Evolutionary conservation across 2,797 vertebrate species (phyloP).

Genomic region (Saguinus oedipus): DNA sequence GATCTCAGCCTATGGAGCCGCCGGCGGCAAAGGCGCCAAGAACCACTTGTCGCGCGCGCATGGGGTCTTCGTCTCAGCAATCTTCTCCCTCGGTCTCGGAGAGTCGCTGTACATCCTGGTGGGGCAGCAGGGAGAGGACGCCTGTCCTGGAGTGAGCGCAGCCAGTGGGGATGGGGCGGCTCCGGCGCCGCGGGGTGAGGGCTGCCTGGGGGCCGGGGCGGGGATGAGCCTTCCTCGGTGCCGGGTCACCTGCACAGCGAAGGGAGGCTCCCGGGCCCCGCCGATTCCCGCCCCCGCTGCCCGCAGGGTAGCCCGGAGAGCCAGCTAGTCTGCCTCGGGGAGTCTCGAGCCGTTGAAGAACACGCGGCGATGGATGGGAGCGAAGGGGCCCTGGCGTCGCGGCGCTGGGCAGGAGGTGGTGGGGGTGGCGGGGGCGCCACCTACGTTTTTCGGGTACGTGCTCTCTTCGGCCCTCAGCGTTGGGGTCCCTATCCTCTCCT

Average conservation of each 20-base stretch:
- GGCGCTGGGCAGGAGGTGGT: conserved; percentile 91
- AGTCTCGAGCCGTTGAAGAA: conserved; percentile 90
- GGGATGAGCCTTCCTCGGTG: background rate
- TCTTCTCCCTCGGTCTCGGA: conserved; percentile 90
- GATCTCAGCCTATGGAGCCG: conserved; percentile 94
- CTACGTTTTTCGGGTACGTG: conserved; percentile 90
- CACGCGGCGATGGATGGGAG: conserved; percentile 78
- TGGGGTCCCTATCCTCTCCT: background rate
- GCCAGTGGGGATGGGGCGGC: background rate
- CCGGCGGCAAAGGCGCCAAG: conserved; percentile 93
- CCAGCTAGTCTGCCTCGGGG: conserved; percentile 91
- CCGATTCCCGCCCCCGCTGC: background rate
- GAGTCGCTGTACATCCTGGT: conserved; percentile 92
- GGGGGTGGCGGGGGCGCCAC: conserved; percentile 94
- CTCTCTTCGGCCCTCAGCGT: background rate
- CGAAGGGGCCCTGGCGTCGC: conserved; percentile 43
- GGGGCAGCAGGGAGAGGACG: conserved; percentile 94
- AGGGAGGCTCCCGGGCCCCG: background rate
- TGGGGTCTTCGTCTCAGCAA: conserved; percentile 92
- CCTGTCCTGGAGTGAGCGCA: conserved; percentile 90
- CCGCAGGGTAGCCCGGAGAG: conserved; percentile 88
- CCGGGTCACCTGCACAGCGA: background rate
- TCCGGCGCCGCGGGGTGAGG: background rate
- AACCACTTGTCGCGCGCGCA: conserved; percentile 88
- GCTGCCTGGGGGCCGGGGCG: background rate